phyloP scores from a whole-genome alignment of 2,113 vertebrate species.

The Amblyopsis rosae region DNA sequence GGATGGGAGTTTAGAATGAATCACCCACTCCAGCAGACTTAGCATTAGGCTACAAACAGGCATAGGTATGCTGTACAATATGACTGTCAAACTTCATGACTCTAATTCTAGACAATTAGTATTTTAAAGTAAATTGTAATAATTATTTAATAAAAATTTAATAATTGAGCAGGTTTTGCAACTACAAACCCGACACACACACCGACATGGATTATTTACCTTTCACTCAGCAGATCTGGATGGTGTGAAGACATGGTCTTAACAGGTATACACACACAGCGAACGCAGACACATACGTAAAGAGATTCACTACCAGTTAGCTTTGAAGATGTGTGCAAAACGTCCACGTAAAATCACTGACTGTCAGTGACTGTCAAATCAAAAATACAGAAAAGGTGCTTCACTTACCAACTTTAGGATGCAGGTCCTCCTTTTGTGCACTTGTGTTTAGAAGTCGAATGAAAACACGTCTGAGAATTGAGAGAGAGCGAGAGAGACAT shows the following conservation, averaged over 20 bases:
- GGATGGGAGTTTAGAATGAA: constrained; percentile 31
- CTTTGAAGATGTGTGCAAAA: neutral
- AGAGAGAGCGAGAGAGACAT: constrained; percentile 30
- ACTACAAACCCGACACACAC: constrained; percentile 7
- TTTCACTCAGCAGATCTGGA: neutral
- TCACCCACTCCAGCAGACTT: constrained; percentile 22
- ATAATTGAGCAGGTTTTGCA: too few relatives aligned
- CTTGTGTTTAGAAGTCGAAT: constrained; percentile 21
- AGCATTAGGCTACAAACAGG: constrained; percentile 5
- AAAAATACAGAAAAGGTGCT: constrained; percentile 5
- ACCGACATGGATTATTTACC: neutral
- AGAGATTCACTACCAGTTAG: neutral
- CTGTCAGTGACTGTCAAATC: neutral
- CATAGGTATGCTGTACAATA: neutral
- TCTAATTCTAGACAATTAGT: too few relatives aligned
- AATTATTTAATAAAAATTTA: too few relatives aligned
- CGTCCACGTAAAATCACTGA: too few relatives aligned
- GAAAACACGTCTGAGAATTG: constrained; percentile 12
- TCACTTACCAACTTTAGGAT: constrained; percentile 54
- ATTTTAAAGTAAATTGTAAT: too few relatives aligned
- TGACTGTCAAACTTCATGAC: too few relatives aligned
- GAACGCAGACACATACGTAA: too few relatives aligned
- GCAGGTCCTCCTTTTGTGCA: constrained; percentile 1
- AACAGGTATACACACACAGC: too few relatives aligned
- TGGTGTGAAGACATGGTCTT: too few relatives aligned